These are phyloP conservation scores for Ceratitis capitata DNA, from an alignment of 1,140 invertebrate species.

Conservation along the genomic window DNA sequence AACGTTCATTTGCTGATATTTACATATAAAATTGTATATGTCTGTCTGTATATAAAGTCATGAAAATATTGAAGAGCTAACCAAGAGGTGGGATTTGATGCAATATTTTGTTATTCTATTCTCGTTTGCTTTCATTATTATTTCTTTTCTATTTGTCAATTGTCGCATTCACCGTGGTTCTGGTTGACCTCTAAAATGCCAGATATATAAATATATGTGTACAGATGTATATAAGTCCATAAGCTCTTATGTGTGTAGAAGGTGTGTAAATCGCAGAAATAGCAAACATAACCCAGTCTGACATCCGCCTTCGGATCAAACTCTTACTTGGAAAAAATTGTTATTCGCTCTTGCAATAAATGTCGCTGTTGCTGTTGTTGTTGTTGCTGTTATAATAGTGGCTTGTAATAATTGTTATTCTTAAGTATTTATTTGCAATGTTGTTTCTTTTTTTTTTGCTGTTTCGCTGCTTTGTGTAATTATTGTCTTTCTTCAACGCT, in stretches of 20 bases:
- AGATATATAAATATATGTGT: not conserved
- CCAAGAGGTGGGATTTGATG: no score
- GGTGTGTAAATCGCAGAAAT: not conserved
- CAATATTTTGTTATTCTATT: not conserved
- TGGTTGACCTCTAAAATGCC: slow-evolving; percentile 14
- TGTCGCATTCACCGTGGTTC: not conserved
- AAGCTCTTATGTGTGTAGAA: not conserved
- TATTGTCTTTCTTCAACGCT: slow-evolving; percentile 43
- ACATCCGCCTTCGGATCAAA: slow-evolving; percentile 27
- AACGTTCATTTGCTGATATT: not conserved
- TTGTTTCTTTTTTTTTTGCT: no score
- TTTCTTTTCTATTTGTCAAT: not conserved
- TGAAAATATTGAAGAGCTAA: not conserved
- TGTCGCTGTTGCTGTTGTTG: not conserved
- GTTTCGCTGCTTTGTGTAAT: slow-evolving; percentile 6
- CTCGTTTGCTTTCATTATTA: not conserved
- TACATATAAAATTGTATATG: no score
- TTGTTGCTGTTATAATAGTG: not conserved
- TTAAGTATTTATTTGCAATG: not conserved
- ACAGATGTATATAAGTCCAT: not conserved
- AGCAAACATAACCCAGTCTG: not conserved
- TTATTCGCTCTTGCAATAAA: not conserved
- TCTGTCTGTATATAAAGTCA: not conserved
- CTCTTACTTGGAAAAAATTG: not conserved
- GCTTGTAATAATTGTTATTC: slow-evolving; percentile 26